Conservation (phyloP, 2,797 vertebrate genomes). For the Anguilla marmorata region DNA sequence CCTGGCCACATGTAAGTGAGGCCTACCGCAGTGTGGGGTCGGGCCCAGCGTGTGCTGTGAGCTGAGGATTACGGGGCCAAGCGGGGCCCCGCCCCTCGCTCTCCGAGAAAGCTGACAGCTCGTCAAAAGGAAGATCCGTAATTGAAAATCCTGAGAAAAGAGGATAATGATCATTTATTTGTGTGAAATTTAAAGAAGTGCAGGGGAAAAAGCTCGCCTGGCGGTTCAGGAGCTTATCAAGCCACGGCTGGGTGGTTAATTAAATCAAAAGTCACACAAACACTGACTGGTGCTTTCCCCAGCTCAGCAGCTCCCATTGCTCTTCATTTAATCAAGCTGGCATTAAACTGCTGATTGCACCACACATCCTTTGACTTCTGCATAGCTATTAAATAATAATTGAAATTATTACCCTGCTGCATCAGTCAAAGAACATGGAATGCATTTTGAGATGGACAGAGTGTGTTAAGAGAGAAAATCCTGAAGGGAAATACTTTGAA, state of each 20-base stretch:
- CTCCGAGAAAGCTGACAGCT: conserved; percentile 41
- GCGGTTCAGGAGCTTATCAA: conserved; percentile 59
- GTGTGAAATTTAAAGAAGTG: conserved; percentile 56
- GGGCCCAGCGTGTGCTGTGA: neutral
- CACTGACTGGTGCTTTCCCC: conserved; percentile 50
- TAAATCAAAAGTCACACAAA: conserved; percentile 68
- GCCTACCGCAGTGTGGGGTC: neutral
- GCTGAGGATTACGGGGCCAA: neutral
- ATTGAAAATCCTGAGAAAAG: conserved; percentile 60
- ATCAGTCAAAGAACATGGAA: conserved; percentile 22
- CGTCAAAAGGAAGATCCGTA: conserved; percentile 48
- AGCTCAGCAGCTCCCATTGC: conserved; percentile 61
- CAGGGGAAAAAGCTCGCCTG: conserved; percentile 37
- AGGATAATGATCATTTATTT: conserved; percentile 66
- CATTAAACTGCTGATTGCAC: conserved; percentile 70
- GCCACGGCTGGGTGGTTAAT: conserved; percentile 66
- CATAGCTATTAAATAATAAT: conserved; percentile 56
- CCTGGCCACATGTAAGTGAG: neutral
- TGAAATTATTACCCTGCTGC: conserved; percentile 40
- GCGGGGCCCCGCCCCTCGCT: conserved; percentile 35
- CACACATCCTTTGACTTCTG: conserved; percentile 59
- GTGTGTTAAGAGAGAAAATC: conserved; percentile 14
- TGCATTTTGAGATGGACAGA: neutral
- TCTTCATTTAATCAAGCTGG: conserved; percentile 71
- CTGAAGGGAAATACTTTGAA: neutral